Base-by-base conservation (phyloP, 2,113 vertebrate genomes). In the Cyprinodon tularosa region DNA sequence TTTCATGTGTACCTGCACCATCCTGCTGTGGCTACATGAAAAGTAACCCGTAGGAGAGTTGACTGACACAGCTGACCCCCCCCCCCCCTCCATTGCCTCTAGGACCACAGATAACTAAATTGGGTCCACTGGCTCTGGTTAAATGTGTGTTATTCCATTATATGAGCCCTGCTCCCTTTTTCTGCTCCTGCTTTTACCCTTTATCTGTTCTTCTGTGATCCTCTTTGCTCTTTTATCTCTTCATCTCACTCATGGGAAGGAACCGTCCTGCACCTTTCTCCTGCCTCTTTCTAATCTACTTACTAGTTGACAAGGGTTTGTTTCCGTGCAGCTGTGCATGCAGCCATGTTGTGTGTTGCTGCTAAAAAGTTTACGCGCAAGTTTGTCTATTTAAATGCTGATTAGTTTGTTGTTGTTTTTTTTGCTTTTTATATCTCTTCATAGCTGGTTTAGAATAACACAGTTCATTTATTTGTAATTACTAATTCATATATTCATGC, bases 91-190 rank as follows among this genome's bases (percentile, higher is more conserved):
- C 62, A 62, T 76, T 78, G 78, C 78, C 87, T 72, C 77, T 42
- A 82, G 85, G 79, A 87, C 62, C 67, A 69, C 12, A 82, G 78
- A 87, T 90, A 90, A 89, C 84, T 62, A 83, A 86, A 91, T 90
- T 88, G 90, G 72, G 63, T 82, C 78, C 64, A 84, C 83, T 76
- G 48, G 70, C 85, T 84, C 80, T 53, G 76, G 79, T 71, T 86
- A 80, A 85, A 84, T 89, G 89, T 81, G 62, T 64, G 71, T 91
- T 88, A 93, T 90, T 81, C 83, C 74, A 91, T 93, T 93, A 91
- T 70, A 78, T 76, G 65, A 71, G 83, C 72, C 60, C 87, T 91
- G 87, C 57, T 63, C 12, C 78, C 84, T 88, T 82, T 66, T 60
- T 80, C 84, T 84, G 85, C 75, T 78, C 74, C 42, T 50, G 48